phyloP scores from a whole-genome alignment of 2,113 vertebrate genomes.

The Vulpes ferrilata region DNA sequence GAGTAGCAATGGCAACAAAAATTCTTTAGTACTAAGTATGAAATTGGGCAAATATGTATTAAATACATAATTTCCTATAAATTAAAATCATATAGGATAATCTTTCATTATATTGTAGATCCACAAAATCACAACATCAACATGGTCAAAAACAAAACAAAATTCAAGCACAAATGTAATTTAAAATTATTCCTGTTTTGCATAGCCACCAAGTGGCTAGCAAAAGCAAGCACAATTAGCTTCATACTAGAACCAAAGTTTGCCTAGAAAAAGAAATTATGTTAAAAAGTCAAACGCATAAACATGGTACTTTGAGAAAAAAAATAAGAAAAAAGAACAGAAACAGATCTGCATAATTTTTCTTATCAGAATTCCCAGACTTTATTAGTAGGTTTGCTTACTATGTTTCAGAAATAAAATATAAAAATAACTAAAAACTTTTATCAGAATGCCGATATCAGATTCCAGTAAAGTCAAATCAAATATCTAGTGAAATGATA shows the following conservation, averaged over 20 bases:
- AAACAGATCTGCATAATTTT: background rate
- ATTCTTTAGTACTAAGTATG: background rate
- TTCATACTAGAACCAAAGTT: background rate
- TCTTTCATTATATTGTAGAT: background rate
- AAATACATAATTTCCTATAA: background rate
- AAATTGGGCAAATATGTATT: background rate
- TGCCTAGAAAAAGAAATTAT: background rate
- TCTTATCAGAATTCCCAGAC: background rate
- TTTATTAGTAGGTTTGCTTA: background rate
- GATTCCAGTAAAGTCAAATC: background rate
- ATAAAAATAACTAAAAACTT: background rate
- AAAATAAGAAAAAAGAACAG: background rate
- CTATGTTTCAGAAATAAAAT: background rate
- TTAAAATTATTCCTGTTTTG: background rate
- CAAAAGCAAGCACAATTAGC: background rate
- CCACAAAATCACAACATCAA: background rate
- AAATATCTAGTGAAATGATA: background rate
- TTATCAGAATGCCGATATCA: background rate
- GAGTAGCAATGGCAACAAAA: background rate
- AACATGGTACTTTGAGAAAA: background rate
- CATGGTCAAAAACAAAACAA: background rate
- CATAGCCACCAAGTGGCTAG: background rate
- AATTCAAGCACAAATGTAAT: background rate
- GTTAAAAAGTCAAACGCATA: background rate
- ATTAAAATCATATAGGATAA: background rate